Evolutionary conservation across 2,888 invertebrate genomes (phyloP), one percentile per base, ranked within the genome.

Genomic region (Ametastegia equiseti): DNA sequence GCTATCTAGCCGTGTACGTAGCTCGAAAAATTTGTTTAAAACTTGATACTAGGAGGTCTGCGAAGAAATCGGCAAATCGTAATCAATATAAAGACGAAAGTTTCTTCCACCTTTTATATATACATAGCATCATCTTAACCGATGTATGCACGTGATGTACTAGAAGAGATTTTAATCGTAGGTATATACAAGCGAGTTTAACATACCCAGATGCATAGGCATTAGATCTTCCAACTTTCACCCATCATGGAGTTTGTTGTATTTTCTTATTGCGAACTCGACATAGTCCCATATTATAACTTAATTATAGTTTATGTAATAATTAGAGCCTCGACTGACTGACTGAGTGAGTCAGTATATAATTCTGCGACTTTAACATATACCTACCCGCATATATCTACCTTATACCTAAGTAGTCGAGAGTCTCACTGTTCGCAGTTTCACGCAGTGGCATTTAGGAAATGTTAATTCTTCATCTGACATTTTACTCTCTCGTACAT

Each of bases 391-490:
- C n/a, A 3, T 69, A 23, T 2, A 63, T 3, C 9, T 63, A 6
- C 27, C 23, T n/a, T 11, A 19, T 30, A 30, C 15, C 6, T 27
- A 13, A 7, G 30, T 63, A 30, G n/a, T n/a, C n/a, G n/a, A n/a
- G n/a, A n/a, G n/a, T n/a, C n/a, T 36, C 15, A 36, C 15, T 30
- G 15, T 42, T 33, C 33, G 73, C 47, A 75, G 83, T 84, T 86
- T 86, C 84, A 84, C 84, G 85, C 84, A 86, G 84, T 87, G 88
- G 86, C 87, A 88, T 88, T 88, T 87, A 84, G 84, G 84, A 87
- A 87, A 88, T 88, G 86, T 84, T 87, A 87, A 87, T 88, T 86
- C 85, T 67, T 83, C 73, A 82, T 69, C 84, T 88, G 88, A 88
- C 88, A 88, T 87, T 87, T 88, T 83, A 82, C 42, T 73, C 23